Conservation (phyloP, 1,140 invertebrate genomes). For the Zaprionus davidi region DNA sequence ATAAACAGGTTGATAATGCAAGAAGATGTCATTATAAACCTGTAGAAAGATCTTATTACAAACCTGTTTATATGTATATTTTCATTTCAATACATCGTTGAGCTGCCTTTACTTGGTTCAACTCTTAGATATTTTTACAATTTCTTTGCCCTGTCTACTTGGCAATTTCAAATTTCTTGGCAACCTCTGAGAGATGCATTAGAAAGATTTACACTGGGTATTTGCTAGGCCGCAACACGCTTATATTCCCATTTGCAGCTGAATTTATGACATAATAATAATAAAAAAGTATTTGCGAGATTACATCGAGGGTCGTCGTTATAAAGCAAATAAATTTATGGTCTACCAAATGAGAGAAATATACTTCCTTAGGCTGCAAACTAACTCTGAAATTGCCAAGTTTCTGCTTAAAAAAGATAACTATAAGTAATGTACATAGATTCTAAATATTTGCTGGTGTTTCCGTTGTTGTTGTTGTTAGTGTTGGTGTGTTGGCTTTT, state of each 20-base stretch:
- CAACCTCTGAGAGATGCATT: neutral
- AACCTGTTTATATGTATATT: too few relatives aligned
- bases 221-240: neutral
- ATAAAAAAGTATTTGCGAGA: slow-evolving; percentile 33
- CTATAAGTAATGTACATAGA: slow-evolving; percentile 12
- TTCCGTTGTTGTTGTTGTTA: slow-evolving; percentile 1
- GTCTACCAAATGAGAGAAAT: slow-evolving; percentile 1
- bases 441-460: slow-evolving; percentile 23
- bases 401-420: slow-evolving; percentile 47
- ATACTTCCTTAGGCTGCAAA: neutral
- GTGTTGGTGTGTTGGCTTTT: slow-evolving; percentile 26
- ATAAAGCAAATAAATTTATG: slow-evolving; percentile 28
- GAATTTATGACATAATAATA: slow-evolving; percentile 37
- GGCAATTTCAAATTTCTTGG: neutral
- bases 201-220: neutral
- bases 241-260: slow-evolving; percentile 9
- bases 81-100: too few relatives aligned
- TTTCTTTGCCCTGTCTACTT: neutral
- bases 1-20: too few relatives aligned
- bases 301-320: slow-evolving; percentile 20
- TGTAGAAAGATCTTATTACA: too few relatives aligned
- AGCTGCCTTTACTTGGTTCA: too few relatives aligned
- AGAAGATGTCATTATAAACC: too few relatives aligned
- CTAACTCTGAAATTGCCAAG: slow-evolving; percentile 32
- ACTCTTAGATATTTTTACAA: too few relatives aligned